Base-by-base conservation (phyloP, 1,140 invertebrate species). In the Aphelinus certus region DNA sequence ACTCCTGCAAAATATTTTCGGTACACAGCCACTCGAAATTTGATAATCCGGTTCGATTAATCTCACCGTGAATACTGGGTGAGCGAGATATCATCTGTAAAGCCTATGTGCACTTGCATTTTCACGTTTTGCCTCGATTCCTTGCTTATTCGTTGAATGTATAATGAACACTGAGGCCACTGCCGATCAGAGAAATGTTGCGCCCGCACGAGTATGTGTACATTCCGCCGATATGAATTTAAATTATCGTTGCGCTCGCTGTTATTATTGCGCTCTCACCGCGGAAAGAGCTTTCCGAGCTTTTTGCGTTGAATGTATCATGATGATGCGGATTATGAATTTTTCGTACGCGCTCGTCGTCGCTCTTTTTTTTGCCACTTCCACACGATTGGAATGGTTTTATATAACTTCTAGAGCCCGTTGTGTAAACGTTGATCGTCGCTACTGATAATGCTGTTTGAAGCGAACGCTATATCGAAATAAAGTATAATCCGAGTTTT, bases 101-200 rank as follows among this genome's bases (percentile, higher is more conserved):
- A 65, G 51, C 49, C 49, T 65, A 10, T 76, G 57, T 48, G 47
- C 10, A 9, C 2, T 56, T 64, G 45, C n/a, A 42, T 60, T 72
- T 65, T 72, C 48, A 53, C 53, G 62, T 63, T 82, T 83, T 76
- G 75, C 76, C 73, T 79, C 76, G 72, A 81, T 79, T 79, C 72
- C 75, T 80, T 83, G 84, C 84, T 85, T 84, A 84, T 84, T 80
- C 78, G 81, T 79, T 79, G 83, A 84, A 84, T 80, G 77, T 77
- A 81, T 78, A 82, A 83, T 84, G 82, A 85, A 85, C 79, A 80
- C 74, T 80, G 75, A 81, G 77, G 62, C 70, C 26, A 26, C 26
- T 26, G 26, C 26, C 26, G 26, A 26, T 26, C 26, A 26, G 26
- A 26, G 26, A 26, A 26, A 26, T 26, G 26, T 26, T 26, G 26